phyloP scores from a whole-genome alignment of 2,888 invertebrate species.

The Melieria omissa region DNA sequence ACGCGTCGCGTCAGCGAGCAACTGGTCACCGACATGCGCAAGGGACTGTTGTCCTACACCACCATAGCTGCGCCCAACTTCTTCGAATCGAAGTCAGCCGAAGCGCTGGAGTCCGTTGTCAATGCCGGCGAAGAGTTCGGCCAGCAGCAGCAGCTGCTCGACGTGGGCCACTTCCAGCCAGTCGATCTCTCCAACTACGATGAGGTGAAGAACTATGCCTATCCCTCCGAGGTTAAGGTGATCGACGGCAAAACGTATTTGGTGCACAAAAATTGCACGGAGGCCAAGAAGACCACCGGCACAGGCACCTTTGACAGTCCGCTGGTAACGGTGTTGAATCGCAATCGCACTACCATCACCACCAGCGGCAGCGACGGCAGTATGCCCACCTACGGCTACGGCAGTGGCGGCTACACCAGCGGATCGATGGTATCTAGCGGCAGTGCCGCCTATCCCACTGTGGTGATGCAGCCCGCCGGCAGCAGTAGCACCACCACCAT shows the following conservation, averaged over 20 bases:
- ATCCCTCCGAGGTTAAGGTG: constrained; percentile 62
- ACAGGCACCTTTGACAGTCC: constrained; percentile 44
- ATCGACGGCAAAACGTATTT: constrained; percentile 62
- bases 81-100: constrained; percentile 61
- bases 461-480: constrained; percentile 19
- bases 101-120: constrained; percentile 52
- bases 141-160: constrained; percentile 52
- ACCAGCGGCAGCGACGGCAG: constrained; percentile 44
- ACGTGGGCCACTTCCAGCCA: constrained; percentile 49
- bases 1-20: constrained; percentile 52
- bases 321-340: constrained; percentile 48
- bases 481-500: constrained; percentile 44
- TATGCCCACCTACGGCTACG: constrained; percentile 40
- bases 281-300: constrained; percentile 50
- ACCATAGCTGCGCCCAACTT: constrained; percentile 60
- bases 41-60: constrained; percentile 54
- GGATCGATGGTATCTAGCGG: constrained; percentile 41
- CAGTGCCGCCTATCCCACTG: constrained; percentile 10
- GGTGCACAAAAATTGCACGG: constrained; percentile 63
- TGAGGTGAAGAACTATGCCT: constrained; percentile 59
- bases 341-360: constrained; percentile 50
- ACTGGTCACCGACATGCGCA: constrained; percentile 59
- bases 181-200: constrained; percentile 58
- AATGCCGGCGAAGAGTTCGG: constrained; percentile 43
- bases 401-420: constrained; percentile 35